Base-by-base conservation (phyloP, 2,113 vertebrate species). In the Danionella cerebrum region DNA sequence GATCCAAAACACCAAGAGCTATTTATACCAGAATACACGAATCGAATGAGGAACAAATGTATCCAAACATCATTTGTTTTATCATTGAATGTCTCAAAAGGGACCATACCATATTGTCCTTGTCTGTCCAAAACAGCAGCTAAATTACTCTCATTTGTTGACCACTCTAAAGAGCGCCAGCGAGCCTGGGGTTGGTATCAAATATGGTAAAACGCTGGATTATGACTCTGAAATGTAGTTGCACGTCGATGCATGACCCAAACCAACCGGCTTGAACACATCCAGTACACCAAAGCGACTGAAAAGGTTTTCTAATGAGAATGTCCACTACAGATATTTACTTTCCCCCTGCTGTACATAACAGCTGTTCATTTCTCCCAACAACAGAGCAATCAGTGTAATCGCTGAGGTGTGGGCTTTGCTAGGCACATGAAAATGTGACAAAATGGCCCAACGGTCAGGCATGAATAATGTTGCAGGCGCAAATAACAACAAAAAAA, bases 91-190 rank as follows among this genome's bases (percentile, higher is more conserved):
- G n/a, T n/a, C n/a, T n/a, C n/a, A n/a, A n/a, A 22, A 38, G 13
- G 3, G 14, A 21, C 4, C 42, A 41, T 41, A 33, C 21, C 68
- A 75, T 70, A 72, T 39, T 69, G 72, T 45, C 70, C 67, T 53
- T 67, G 65, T 77, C 78, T 70, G 60, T 65, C 53, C 68, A 76
- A 81, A 65, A 65, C 67, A 55, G 18, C 33, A 29, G 59, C 76
- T 67, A 80, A 80, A 79, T 71, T 65, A 58, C 31, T 67, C 47
- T 70, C 53, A 70, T 71, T 76, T 75, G 71, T 82, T 78, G 71
- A 74, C 66, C 74, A 66, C 24, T 67, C 27, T n/a, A n/a, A n/a
- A n/a, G n/a, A n/a, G 69, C 74, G 76, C 80, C 54, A 53, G 74
- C 42, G 55, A 73, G 55, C 69, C 45, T 3, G 36, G n/a, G 47